phyloP scores from a whole-genome alignment of 2,113 vertebrate genomes.

The Bufo bufo region DNA sequence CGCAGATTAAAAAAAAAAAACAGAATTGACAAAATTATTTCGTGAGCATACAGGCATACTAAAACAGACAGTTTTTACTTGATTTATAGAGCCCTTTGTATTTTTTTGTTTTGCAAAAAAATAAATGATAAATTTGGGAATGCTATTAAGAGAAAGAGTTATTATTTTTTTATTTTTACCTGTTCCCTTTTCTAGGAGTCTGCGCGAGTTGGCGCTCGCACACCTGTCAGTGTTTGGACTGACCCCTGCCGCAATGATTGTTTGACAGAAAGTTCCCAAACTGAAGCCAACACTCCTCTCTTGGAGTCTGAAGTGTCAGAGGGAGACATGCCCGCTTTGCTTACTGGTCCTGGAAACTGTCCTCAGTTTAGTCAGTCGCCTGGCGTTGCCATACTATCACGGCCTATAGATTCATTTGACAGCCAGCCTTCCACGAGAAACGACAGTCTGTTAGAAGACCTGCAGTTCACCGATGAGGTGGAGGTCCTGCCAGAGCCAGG shows the following conservation, averaged over 20 bases:
- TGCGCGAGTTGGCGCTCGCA: neutral
- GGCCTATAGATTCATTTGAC: neutral
- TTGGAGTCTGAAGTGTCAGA: neutral
- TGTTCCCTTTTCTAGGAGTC: constrained; percentile 13
- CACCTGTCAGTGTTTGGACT: constrained; percentile 9
- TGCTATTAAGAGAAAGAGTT: no score
- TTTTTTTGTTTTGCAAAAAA: no score
- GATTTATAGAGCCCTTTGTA: no score
- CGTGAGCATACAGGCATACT: no score
- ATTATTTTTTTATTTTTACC: no score
- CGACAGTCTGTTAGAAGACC: neutral
- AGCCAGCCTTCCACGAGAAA: neutral
- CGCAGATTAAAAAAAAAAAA: no score
- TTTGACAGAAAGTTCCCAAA: neutral
- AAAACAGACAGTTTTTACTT: no score
- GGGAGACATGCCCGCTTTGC: neutral
- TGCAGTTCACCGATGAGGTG: neutral
- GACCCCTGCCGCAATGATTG: neutral
- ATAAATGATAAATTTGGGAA: no score
- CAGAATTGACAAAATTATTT: no score
- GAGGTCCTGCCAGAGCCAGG: neutral
- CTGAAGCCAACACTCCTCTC: neutral
- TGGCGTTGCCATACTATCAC: neutral
- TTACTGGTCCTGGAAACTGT: no score
- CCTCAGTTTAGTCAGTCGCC: neutral